These are phyloP conservation scores for Branchinecta lindahli DNA, from an alignment of 1,140 invertebrate species.

Conservation along the genomic window DNA sequence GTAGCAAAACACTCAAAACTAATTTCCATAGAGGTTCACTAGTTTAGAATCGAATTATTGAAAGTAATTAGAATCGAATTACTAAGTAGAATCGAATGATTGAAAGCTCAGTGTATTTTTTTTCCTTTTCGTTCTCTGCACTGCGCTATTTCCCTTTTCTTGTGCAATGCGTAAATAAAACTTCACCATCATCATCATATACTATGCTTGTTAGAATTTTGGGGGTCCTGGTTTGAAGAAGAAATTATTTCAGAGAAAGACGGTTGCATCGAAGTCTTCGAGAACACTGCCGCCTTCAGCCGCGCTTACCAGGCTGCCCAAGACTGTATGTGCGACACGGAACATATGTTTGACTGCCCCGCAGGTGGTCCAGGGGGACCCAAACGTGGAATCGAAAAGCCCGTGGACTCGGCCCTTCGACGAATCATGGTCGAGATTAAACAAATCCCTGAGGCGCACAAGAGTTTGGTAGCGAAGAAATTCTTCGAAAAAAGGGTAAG, in stretches of 20 bases:
- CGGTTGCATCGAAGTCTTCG: slow-evolving; percentile 79
- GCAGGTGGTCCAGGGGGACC: slow-evolving; percentile 24
- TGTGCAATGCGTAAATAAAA: too few species aligned
- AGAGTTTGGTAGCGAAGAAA: slow-evolving; percentile 63
- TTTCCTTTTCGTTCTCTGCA: too few species aligned
- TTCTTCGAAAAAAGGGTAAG: slow-evolving; percentile 45
- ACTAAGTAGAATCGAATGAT: too few species aligned
- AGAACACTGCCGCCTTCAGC: slow-evolving; percentile 90
- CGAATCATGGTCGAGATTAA: slow-evolving; percentile 25
- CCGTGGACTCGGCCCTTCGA: slow-evolving; percentile 27
- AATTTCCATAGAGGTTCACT: too few species aligned
- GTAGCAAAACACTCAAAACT: too few species aligned
- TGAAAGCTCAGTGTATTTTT: too few species aligned
- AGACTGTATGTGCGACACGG: slow-evolving; percentile 92
- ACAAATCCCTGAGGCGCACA: slow-evolving; percentile 37
- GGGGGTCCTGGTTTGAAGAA: too few species aligned
- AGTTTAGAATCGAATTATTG: too few species aligned
- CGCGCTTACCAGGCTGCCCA: slow-evolving; percentile 81
- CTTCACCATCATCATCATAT: too few species aligned
- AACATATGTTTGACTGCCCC: slow-evolving; percentile 94
- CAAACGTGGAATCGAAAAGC: slow-evolving; percentile 25
- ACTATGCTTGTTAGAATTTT: too few species aligned
- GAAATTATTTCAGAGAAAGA: slow-evolving; percentile 42
- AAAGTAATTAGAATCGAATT: too few species aligned
- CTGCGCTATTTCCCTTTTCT: too few species aligned